Base-by-base conservation (phyloP, 1,140 invertebrate genomes). In the Euschistus heros region DNA sequence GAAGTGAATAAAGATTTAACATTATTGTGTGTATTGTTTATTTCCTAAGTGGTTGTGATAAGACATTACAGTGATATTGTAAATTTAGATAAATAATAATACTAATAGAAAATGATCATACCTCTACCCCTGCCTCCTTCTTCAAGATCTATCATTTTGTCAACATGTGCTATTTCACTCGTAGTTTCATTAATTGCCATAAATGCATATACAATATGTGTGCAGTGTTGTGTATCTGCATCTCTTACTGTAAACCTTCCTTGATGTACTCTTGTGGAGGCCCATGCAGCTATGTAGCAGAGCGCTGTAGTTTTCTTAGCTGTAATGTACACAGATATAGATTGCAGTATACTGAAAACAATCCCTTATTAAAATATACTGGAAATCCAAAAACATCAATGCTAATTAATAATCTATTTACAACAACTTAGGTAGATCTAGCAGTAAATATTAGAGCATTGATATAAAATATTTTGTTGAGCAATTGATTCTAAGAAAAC, bases 121-220 rank as follows among this genome's bases (percentile, higher is more conserved):
- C 72, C 69, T 70, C 72, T 73, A 55, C 86, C 87, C 69, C 87
- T 77, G 57, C 88, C 85, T 18, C 85, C 82, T 14, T 87, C 67
- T 68, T 80, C 78, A n/a, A 50, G 47, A 14, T 50, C 75, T 65
- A 54, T 71, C 76, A 17, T 74, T 70, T 66, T 80, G 77, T 1
- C 82, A 72, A 59, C 77, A 79, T 61, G 80, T 83, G 44, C 92
- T 88, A n/a, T 77, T 79, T 68, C 80, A 80, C 0, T 81, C 78
- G 2, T 74, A 76, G 2, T 79, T 77, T 69, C 91, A 82, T 15
- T 92, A 73, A 0, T 90, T 89, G 15, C 88, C 89, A 74, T 94
- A 13, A 50, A 95, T 4, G 89, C 84, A 70, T 95, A 94, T 20
- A 94, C 84, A 15, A 94, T 74, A 72, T 95, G 91, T 0, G 91